phyloP scores from a whole-genome alignment of 2,888 invertebrate genomes.

The Phengaris alcon region DNA sequence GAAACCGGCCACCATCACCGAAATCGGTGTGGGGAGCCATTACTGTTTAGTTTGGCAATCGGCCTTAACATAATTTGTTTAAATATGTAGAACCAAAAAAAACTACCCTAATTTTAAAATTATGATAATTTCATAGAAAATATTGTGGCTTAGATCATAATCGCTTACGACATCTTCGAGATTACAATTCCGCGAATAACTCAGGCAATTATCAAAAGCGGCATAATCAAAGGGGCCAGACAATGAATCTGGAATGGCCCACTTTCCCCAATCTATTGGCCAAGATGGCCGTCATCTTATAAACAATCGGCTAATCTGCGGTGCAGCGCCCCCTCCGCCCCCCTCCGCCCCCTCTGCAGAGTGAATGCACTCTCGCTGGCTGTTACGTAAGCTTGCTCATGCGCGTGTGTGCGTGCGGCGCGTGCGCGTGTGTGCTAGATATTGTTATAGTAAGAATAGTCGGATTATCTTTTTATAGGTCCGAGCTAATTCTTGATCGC shows the following conservation, averaged over 20 bases:
- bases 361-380: constrained; percentile 73
- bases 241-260: constrained; percentile 4
- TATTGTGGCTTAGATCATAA: too few relatives aligned
- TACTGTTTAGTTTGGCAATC: too few relatives aligned
- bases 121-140: too few relatives aligned
- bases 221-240: background rate
- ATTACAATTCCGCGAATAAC: constrained; percentile 28
- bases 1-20: too few relatives aligned
- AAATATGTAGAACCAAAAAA: too few relatives aligned
- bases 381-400: constrained; percentile 61
- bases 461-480: constrained; percentile 25
- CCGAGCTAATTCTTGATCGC: background rate
- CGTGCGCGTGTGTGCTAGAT: constrained; percentile 30
- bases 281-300: constrained; percentile 29
- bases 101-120: too few relatives aligned
- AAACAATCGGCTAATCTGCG: constrained; percentile 42
- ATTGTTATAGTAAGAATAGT: constrained; percentile 28
- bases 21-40: too few relatives aligned
- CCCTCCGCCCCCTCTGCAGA: constrained; percentile 44
- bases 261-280: constrained; percentile 30
- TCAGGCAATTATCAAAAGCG: constrained; percentile 25
- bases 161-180: background rate
- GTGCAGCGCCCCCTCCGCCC: constrained; percentile 51
- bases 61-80: too few relatives aligned
- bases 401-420: constrained; percentile 43